Percentiles rank a stretch among this genome's conserved stretches.
Evolutionary conservation across 37 sponge, comb jelly and placozoan species (phyloP).

Genomic region (Halisarca cf. caerulea): DNA sequence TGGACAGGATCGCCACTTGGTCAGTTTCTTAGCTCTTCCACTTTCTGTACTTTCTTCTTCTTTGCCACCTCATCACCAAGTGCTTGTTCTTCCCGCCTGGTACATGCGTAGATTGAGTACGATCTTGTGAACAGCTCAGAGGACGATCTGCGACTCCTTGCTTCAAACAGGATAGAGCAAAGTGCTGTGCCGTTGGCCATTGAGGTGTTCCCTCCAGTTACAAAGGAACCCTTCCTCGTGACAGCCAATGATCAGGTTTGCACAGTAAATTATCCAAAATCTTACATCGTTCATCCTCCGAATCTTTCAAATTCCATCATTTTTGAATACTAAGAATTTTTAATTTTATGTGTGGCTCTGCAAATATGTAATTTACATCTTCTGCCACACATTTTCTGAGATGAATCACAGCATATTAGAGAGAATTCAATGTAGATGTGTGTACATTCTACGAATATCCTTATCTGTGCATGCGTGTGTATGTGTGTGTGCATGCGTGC

Average conservation of each 20-base stretch:
- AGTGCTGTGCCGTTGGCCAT: slow-evolving; percentile 83
- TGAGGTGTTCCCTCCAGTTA: slow-evolving; percentile 90
- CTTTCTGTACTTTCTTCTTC: too few species aligned
- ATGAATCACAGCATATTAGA: too few species aligned
- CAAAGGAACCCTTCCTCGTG: slow-evolving; percentile 92
- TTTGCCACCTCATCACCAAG: too few species aligned
- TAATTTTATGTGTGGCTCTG: background rate
- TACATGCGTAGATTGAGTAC: slow-evolving; percentile 81
- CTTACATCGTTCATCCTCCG: too few species aligned
- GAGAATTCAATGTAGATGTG: too few species aligned
- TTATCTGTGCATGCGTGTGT: too few species aligned
- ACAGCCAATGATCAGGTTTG: slow-evolving; percentile 81
- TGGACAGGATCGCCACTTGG: slow-evolving; percentile 77
- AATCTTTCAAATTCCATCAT: too few species aligned
- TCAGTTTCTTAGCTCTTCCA: too few species aligned
- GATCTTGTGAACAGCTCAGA: slow-evolving; percentile 75
- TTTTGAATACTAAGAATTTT: background rate
- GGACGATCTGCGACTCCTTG: slow-evolving; percentile 74
- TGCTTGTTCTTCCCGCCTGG: background rate
- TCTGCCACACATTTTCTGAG: too few species aligned
- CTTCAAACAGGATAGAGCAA: slow-evolving; percentile 89
- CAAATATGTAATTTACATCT: background rate
- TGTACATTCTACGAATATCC: too few species aligned
- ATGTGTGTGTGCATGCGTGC: too few species aligned
- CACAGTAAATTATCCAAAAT: too few species aligned